Evolutionary conservation across 1,140 invertebrate species (phyloP).

Genomic region (Rhopalosiphum padi): DNA sequence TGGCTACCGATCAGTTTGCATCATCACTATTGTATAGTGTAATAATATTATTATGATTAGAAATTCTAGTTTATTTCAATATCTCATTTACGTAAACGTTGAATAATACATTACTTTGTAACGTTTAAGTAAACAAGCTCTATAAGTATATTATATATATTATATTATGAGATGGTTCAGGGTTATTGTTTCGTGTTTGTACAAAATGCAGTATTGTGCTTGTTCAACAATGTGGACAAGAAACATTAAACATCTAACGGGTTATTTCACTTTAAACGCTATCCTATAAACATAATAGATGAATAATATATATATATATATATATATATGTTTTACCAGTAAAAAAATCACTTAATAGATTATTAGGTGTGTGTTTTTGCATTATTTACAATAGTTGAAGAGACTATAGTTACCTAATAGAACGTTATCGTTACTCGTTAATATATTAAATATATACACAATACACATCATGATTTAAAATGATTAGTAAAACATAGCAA

Average conservation of each 20-base stretch:
- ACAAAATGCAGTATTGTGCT: not conserved
- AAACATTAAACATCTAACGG: not conserved
- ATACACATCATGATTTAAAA: not conserved
- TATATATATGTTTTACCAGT: not conserved
- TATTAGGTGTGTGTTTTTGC: not conserved
- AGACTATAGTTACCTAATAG: not conserved
- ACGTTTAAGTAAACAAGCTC: not conserved
- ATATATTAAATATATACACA: not conserved
- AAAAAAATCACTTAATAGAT: not conserved
- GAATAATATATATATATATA: not conserved
- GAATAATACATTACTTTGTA: not conserved
- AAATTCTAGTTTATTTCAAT: not conserved
- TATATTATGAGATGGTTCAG: not conserved
- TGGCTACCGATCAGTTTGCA: not conserved
- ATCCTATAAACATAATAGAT: not conserved
- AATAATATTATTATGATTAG: not conserved
- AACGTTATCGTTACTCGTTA: not conserved
- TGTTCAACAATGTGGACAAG: not conserved
- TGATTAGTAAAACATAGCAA: not conserved
- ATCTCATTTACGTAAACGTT: not conserved
- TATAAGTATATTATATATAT: not conserved
- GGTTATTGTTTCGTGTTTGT: not conserved
- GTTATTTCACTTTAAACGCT: not conserved
- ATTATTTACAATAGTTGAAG: not conserved
- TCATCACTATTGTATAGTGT: not conserved